phyloP scores from a whole-genome alignment of 1,140 invertebrate genomes.

The Achatina immaculata region DNA sequence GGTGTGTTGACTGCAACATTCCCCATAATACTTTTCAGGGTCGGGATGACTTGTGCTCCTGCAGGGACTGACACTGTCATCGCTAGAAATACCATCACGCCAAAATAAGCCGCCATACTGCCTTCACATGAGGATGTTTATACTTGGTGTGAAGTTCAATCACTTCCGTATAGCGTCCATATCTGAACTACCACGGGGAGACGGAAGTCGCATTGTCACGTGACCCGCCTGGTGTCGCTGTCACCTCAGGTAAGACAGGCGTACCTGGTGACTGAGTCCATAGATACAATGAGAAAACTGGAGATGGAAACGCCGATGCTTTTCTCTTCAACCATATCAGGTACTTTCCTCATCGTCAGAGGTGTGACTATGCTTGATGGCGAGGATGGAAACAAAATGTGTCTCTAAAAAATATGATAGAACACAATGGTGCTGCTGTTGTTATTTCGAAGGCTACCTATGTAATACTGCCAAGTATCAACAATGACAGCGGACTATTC shows the following conservation, averaged over 20 bases:
- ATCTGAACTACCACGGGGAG: neutral
- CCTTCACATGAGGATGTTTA: neutral
- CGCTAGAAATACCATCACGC: neutral
- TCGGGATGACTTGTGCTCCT: no score
- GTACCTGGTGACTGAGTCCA: neutral
- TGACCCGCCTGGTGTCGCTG: neutral
- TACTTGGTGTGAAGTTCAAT: neutral
- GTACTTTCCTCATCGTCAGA: no score
- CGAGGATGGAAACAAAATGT: no score
- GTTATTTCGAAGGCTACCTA: no score
- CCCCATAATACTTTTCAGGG: slow-evolving; percentile 22
- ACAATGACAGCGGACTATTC: no score
- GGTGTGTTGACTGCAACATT: slow-evolving; percentile 20
- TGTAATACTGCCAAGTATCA: no score
- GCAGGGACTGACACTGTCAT: neutral
- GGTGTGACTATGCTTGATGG: no score
- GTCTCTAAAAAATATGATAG: no score
- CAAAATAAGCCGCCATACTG: neutral
- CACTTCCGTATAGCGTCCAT: slow-evolving; percentile 6
- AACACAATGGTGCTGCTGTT: no score
- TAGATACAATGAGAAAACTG: no score
- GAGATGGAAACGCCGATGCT: no score
- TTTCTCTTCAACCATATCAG: no score
- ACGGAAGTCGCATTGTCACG: neutral
- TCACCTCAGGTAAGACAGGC: neutral